These are phyloP conservation scores for Bombyx mandarina DNA, from an alignment of 1,140 invertebrate genomes.

Conservation along the genomic window DNA sequence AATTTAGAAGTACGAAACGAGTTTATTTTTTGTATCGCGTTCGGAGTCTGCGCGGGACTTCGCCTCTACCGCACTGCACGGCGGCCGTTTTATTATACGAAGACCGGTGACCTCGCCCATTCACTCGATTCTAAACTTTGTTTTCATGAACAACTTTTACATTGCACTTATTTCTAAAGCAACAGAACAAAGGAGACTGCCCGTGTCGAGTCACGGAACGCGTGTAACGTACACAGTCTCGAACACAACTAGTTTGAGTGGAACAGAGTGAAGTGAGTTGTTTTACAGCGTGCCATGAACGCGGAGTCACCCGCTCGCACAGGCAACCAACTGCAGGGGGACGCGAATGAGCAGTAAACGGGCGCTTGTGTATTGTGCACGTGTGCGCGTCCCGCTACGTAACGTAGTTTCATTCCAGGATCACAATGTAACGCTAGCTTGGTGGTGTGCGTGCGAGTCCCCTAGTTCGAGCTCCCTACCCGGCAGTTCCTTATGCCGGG, in stretches of 20 bases:
- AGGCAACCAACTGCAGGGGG: constrained; percentile 19
- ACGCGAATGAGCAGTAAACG: constrained; percentile 12
- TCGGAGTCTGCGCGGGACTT: constrained; percentile 31
- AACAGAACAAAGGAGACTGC: constrained; percentile 21
- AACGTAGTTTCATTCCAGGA: constrained; percentile 6
- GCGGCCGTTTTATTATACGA: constrained; percentile 8
- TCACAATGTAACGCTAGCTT: neutral
- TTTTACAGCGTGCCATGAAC: constrained; percentile 28
- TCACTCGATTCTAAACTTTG: constrained; percentile 39
- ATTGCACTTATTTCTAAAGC: constrained; percentile 11
- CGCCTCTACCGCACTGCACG: constrained; percentile 4
- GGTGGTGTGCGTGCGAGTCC: constrained; percentile 19
- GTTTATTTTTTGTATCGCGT: constrained; percentile 25
- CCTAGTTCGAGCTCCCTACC: constrained; percentile 9
- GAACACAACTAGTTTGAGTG: constrained; percentile 23
- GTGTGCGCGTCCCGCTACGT: constrained; percentile 9
- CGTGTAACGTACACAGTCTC: constrained; percentile 7
- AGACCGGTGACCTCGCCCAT: constrained; percentile 39
- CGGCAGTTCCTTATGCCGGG: neutral
- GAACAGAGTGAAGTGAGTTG: constrained; percentile 26
- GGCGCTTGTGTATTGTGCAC: constrained; percentile 18
- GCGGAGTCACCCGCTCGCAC: constrained; percentile 13
- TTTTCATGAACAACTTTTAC: constrained; percentile 20
- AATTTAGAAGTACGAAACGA: constrained; percentile 13
- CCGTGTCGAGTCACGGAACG: constrained; percentile 9